Conservation (phyloP, 2,797 vertebrate genomes). For the Xyrichtys novacula region DNA sequence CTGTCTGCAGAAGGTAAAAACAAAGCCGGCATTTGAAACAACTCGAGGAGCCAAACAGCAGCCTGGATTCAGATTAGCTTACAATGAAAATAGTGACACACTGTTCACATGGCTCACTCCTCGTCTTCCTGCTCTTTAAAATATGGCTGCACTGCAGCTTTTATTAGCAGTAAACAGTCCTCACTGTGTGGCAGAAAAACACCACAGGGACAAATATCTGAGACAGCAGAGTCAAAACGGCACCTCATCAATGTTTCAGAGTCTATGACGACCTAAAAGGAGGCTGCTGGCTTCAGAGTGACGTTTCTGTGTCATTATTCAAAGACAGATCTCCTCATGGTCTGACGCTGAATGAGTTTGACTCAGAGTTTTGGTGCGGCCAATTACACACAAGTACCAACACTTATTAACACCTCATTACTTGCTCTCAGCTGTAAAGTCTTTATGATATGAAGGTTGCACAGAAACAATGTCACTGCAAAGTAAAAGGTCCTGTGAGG, state of each 20-base stretch:
- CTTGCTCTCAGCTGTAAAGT: not conserved
- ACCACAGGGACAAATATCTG: slow-evolving; percentile 20
- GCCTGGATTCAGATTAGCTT: slow-evolving; percentile 11
- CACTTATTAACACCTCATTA: not conserved
- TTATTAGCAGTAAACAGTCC: slow-evolving; percentile 45
- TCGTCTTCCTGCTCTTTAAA: not conserved
- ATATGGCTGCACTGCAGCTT: slow-evolving; percentile 19
- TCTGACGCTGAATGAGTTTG: slow-evolving; percentile 16
- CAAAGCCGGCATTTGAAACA: slow-evolving; percentile 12
- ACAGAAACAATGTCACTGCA: not conserved
- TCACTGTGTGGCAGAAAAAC: slow-evolving; percentile 28
- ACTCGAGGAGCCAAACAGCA: not conserved
- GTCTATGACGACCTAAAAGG: slow-evolving; percentile 25
- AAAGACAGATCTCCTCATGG: not conserved
- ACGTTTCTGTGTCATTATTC: slow-evolving; percentile 44
- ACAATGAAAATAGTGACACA: slow-evolving; percentile 41
- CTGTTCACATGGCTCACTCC: slow-evolving; percentile 14
- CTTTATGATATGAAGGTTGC: not conserved
- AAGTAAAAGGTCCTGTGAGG: too few relatives aligned
- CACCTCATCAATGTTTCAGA: slow-evolving; percentile 62
- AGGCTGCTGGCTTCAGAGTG: slow-evolving; percentile 43
- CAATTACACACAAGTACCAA: too few relatives aligned
- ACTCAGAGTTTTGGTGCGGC: slow-evolving; percentile 2
- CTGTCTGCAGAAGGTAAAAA: slow-evolving; percentile 38
- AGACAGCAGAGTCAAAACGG: slow-evolving; percentile 7